phyloP scores from a whole-genome alignment of 2,797 vertebrate genomes.

The Sebastes hubbsi region DNA sequence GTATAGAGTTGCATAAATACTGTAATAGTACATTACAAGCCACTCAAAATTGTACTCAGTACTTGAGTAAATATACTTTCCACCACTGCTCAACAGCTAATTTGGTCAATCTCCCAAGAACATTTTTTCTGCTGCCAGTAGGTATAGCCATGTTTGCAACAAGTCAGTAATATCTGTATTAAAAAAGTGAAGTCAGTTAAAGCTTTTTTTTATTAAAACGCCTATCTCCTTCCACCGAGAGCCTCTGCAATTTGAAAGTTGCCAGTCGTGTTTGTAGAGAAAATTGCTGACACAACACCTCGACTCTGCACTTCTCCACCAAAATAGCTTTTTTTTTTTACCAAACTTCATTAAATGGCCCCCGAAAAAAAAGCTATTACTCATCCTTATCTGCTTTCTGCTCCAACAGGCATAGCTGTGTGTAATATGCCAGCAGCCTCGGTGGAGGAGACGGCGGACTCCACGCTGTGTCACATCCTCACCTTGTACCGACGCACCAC shows the following conservation, averaged over 20 bases:
- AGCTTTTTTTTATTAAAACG: background rate
- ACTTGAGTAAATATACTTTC: background rate
- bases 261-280: background rate
- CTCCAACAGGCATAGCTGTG: constrained; percentile 91
- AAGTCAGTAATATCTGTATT: background rate
- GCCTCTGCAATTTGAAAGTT: constrained; percentile 15
- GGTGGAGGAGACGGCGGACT: constrained; percentile 96
- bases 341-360: constrained; percentile 19
- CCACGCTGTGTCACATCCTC: constrained; percentile 97
- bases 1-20: background rate
- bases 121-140: background rate
- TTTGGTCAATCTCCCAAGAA: background rate
- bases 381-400: constrained; percentile 47
- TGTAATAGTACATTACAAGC: background rate
- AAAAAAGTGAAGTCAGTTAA: background rate
- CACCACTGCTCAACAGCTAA: background rate
- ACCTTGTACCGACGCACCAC: constrained; percentile 97
- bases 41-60: background rate
- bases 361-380: constrained; percentile 3
- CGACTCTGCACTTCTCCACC: background rate
- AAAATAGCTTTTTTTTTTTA: background rate
- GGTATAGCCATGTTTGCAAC: background rate
- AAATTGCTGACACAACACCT: constrained; percentile 39
- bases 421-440: constrained; percentile 98
- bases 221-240: constrained; percentile 25